Evolutionary conservation across 2,797 vertebrate genomes (phyloP).

Genomic region (Sus cebifrons): DNA sequence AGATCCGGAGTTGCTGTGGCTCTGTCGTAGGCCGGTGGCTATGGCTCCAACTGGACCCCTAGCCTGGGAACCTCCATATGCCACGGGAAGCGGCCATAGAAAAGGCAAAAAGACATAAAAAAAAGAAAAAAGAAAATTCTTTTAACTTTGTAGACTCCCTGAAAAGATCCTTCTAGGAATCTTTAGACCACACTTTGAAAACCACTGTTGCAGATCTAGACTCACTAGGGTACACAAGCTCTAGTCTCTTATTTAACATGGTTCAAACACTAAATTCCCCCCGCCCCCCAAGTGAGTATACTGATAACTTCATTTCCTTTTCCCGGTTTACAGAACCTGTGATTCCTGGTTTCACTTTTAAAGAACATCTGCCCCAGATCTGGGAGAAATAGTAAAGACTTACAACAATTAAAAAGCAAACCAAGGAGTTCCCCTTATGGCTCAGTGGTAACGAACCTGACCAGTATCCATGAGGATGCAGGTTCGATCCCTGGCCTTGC

Average conservation of each 20-base stretch:
- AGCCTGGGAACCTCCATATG: too few relatives aligned
- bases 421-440: too few relatives aligned
- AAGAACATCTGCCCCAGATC: slow-evolving; percentile 31
- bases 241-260: slow-evolving; percentile 19
- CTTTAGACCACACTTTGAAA: not conserved
- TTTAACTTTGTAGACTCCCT: slow-evolving; percentile 3
- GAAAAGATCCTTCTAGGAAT: not conserved
- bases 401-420: slow-evolving; percentile 4
- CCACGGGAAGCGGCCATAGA: too few relatives aligned
- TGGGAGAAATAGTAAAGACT: slow-evolving; percentile 36
- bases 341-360: slow-evolving; percentile 50
- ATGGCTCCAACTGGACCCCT: too few relatives aligned
- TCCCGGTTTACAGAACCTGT: not conserved
- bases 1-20: too few relatives aligned
- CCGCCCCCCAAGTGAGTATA: not conserved
- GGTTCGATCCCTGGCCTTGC: too few relatives aligned
- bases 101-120: too few relatives aligned
- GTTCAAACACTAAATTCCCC: not conserved
- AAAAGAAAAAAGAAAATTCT: not conserved
- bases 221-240: not conserved
- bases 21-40: too few relatives aligned
- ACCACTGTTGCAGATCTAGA: not conserved
- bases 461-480: too few relatives aligned
- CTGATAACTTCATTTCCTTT: slow-evolving; percentile 27
- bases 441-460: too few relatives aligned